Evolutionary conservation across 2,113 vertebrate genomes (phyloP).

Genomic region (Aplodontia rufa): DNA sequence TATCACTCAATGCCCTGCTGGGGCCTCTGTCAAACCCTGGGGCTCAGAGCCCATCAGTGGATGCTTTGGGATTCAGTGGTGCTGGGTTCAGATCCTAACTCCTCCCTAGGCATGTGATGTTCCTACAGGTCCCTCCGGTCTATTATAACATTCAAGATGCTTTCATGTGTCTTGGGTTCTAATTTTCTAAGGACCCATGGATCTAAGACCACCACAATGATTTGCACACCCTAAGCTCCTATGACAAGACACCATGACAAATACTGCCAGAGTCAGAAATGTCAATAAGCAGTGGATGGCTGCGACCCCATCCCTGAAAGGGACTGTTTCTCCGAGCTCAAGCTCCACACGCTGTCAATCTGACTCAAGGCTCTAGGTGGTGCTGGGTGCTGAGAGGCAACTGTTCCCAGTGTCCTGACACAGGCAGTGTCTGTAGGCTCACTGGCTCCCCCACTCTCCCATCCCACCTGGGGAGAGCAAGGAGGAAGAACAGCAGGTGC

Average conservation of each 20-base stretch:
- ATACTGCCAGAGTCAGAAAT: not conserved
- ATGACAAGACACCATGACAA: not conserved
- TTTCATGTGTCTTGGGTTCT: not conserved
- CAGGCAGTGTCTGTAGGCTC: fast-evolving
- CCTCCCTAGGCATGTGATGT: not conserved
- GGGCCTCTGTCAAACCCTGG: not conserved
- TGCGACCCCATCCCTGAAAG: not conserved
- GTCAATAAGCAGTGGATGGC: not conserved
- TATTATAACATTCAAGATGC: not conserved
- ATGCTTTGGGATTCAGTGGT: not conserved
- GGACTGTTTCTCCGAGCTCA: not conserved
- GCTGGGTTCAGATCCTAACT: not conserved
- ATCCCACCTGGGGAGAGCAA: constrained; percentile 40
- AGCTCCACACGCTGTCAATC: not conserved
- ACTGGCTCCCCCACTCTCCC: not conserved
- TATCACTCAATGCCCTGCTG: not conserved
- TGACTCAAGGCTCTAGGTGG: not conserved
- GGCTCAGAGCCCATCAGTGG: not conserved
- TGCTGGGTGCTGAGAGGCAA: not conserved
- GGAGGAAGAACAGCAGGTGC: not conserved
- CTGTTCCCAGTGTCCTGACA: not conserved
- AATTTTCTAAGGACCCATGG: not conserved
- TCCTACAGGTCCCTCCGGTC: not conserved
- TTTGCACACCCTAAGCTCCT: not conserved
- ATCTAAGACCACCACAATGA: not conserved